A percentile compares a stretch with the other conserved stretches of the same genome.
These are phyloP conservation scores for Himalopsyche phryganea DNA, from an alignment of 1,140 invertebrate genomes.

Conservation along the genomic window DNA sequence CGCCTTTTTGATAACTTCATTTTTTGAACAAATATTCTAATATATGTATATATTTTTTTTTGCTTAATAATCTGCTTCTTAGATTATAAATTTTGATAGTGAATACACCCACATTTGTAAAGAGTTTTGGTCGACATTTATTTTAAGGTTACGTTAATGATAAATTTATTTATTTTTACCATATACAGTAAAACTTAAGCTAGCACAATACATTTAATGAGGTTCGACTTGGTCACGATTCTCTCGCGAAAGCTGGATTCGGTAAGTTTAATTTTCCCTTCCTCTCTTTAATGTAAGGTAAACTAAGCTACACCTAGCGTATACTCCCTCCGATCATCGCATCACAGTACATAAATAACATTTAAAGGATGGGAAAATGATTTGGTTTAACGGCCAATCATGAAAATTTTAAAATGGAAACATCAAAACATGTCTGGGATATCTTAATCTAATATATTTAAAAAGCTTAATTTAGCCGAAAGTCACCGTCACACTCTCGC, in stretches of 20 bases:
- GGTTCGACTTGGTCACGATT: slow-evolving; percentile 30
- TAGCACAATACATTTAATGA: slow-evolving; percentile 31
- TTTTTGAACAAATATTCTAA: slow-evolving; percentile 20
- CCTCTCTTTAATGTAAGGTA: slow-evolving; percentile 18
- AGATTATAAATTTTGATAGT: slow-evolving; percentile 31
- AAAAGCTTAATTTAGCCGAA: too few relatives aligned
- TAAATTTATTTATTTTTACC: slow-evolving; percentile 24
- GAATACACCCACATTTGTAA: slow-evolving; percentile 33
- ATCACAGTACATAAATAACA: slow-evolving; percentile 35
- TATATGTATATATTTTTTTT: slow-evolving; percentile 16
- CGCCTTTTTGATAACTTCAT: slow-evolving; percentile 22
- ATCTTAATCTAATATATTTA: slow-evolving; percentile 10
- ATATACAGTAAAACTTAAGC: slow-evolving; percentile 30
- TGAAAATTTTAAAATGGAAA: slow-evolving; percentile 6
- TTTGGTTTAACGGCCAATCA: not conserved
- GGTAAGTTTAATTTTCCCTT: slow-evolving; percentile 7
- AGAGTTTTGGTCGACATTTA: slow-evolving; percentile 34
- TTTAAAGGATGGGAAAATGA: slow-evolving; percentile 16
- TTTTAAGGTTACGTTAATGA: slow-evolving; percentile 32
- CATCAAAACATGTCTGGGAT: slow-evolving; percentile 13
- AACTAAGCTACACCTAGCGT: slow-evolving; percentile 34
- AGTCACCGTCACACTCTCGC: too few relatives aligned
- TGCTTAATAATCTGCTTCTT: slow-evolving; percentile 25
- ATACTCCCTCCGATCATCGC: slow-evolving; percentile 31
- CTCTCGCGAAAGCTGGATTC: not conserved